Percentiles rank a stretch among this genome's conserved stretches.
phyloP scores from a whole-genome alignment of 2,888 invertebrate species.

The Standfussiana lucernea region DNA sequence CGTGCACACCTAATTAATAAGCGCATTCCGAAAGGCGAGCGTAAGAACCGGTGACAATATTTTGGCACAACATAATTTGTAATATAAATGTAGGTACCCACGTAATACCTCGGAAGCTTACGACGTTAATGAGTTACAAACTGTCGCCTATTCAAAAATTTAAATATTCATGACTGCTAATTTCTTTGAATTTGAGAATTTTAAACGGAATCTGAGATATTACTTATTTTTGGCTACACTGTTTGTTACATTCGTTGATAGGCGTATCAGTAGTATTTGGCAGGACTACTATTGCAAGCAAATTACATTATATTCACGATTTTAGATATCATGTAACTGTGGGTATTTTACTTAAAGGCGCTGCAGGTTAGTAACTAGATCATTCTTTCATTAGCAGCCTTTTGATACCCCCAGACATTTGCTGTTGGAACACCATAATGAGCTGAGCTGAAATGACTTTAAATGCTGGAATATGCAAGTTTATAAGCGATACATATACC shows the following conservation, averaged over 20 bases:
- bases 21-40: conserved; percentile 51
- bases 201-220: neutral
- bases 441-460: neutral
- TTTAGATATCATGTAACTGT: conserved; percentile 2
- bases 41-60: conserved; percentile 43
- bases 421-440: neutral
- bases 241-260: neutral
- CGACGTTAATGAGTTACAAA: conserved; percentile 15
- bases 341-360: neutral
- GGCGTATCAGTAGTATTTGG: neutral
- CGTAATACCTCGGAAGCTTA: conserved; percentile 43
- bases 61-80: conserved; percentile 40
- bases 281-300: neutral
- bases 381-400: neutral
- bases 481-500: neutral
- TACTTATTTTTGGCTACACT: neutral
- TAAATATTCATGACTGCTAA: conserved; percentile 30
- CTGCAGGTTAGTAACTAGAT: neutral
- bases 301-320: neutral
- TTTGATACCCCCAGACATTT: neutral
- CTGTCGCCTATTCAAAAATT: conserved; percentile 12
- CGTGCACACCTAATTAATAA: conserved; percentile 48
- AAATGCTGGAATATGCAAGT: neutral
- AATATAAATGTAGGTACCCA: conserved; percentile 42
- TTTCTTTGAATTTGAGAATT: conserved; percentile 1